Base-by-base conservation (phyloP, 92 coral and sea anemone species). In the Epizoanthus scotinus region DNA sequence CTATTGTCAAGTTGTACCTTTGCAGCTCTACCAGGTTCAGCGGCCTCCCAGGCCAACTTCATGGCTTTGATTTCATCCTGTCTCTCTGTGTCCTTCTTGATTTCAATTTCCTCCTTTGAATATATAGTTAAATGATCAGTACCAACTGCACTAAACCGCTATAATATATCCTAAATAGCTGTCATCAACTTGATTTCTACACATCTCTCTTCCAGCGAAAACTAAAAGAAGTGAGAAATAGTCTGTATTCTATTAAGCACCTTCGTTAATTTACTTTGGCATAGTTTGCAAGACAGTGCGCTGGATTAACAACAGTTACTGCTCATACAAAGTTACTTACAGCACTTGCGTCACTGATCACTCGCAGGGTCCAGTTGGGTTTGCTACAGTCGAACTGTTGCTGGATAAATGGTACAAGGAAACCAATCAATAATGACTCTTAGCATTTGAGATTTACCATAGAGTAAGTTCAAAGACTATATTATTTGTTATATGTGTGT, bases 11-110 rank as follows among this genome's bases (percentile, higher is more conserved):
- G 2, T 67, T 8, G 22, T 58, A 86, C 85, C 96, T 93, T 93
- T 21, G 94, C 99, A 8, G 99, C 99, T 21, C 99, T 82, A 40
- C 99, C 99, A 27, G 99, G 99, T 77, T 95, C 94, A 6, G 99
- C 99, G 20, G 99, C 97, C 75, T 93, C 99, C 99, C 99, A 95
- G 15, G 99, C 99, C 42, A 80, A 77, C 70, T 95, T 95, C 99
- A 95, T 91, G 26, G 99, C 99, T 66, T 89, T 91, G 59, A 95
- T 95, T 71, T 95, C 99, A 78, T 95, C 99, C 56, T 95, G 99
- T 69, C 99, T 82, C 79, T 95, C 99, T 50, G 98, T 93, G 89
- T 95, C 99, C 73, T 86, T 91, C 79, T 93, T 95, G 63, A 95
- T 86, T 71, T 95, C 99, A 8, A 95, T 81, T 83, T 95, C 98